A percentile compares a stretch with the other conserved stretches of the same genome.
These are phyloP conservation scores for Odontocolon sp. DNA, from an alignment of 2,888 invertebrate genomes.

Conservation along the genomic window DNA sequence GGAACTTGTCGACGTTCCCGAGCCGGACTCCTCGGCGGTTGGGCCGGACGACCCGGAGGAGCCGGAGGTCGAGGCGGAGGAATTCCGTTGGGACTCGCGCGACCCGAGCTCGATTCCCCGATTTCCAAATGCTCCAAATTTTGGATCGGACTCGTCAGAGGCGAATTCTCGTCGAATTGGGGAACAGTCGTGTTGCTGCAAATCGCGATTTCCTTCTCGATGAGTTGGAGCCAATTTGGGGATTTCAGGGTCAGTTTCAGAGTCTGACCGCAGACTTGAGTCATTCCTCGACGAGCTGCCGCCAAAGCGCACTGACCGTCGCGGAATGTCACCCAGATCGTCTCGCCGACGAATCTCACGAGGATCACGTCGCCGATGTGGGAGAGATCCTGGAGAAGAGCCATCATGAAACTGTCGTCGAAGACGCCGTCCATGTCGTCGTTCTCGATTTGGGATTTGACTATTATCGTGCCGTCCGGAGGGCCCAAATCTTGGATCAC, in stretches of 20 bases:
- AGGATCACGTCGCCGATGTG: slow-evolving; percentile 95
- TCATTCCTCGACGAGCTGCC: slow-evolving; percentile 83
- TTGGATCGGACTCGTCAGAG: slow-evolving; percentile 76
- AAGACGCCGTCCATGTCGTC: slow-evolving; percentile 84
- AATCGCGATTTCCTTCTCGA: slow-evolving; percentile 91
- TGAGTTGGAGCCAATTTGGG: slow-evolving; percentile 91
- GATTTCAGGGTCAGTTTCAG: slow-evolving; percentile 90
- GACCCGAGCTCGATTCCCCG: slow-evolving; percentile 83
- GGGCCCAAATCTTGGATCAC: slow-evolving; percentile 95
- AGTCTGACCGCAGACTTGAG: slow-evolving; percentile 85
- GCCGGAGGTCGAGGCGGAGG: slow-evolving; percentile 83
- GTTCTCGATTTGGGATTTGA: slow-evolving; percentile 83
- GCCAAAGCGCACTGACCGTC: slow-evolving; percentile 94
- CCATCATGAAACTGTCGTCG: slow-evolving; percentile 91
- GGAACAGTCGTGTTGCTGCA: slow-evolving; percentile 93
- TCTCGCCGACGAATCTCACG: slow-evolving; percentile 93
- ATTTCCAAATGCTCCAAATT: slow-evolving; percentile 82
- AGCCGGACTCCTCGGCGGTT: slow-evolving; percentile 75
- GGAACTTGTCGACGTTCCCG: slow-evolving; percentile 71
- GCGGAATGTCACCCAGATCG: slow-evolving; percentile 95
- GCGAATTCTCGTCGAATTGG: slow-evolving; percentile 82
- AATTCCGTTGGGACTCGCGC: slow-evolving; percentile 82
- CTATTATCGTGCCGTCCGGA: slow-evolving; percentile 95
- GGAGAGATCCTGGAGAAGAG: slow-evolving; percentile 90
- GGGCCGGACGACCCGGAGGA: slow-evolving; percentile 76